Conservation (phyloP, 2,888 invertebrate genomes). For the Helicoverpa assulta region DNA sequence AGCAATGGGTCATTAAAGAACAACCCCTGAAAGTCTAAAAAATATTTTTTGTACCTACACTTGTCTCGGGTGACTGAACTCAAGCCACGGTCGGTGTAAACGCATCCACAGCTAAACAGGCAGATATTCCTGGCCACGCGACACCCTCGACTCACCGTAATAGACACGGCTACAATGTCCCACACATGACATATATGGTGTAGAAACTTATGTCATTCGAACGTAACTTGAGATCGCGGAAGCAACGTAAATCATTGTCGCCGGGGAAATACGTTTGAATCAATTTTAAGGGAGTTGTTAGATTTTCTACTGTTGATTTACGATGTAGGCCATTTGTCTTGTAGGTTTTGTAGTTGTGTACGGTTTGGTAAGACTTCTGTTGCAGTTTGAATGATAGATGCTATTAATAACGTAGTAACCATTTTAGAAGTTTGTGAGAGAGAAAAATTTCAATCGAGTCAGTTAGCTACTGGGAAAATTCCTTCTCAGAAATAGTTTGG, state of each 20-base stretch:
- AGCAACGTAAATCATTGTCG: conserved; percentile 65
- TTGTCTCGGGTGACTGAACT: conserved; percentile 21
- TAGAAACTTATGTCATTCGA: conserved; percentile 76
- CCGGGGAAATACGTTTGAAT: conserved; percentile 57
- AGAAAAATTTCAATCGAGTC: not conserved
- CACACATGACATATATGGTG: conserved; percentile 83
- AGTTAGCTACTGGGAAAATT: not conserved
- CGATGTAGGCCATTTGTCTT: conserved; percentile 41
- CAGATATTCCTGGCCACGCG: conserved; percentile 82
- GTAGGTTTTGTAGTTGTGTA: conserved; percentile 28
- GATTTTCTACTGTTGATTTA: conserved; percentile 55
- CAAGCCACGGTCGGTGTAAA: conserved; percentile 69
- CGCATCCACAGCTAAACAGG: conserved; percentile 74
- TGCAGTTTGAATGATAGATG: conserved; percentile 1
- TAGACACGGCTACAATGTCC: conserved; percentile 75
- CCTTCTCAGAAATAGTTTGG: not conserved
- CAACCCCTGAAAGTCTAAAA: not conserved
- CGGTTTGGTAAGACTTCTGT: conserved; percentile 8
- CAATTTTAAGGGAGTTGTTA: conserved; percentile 54
- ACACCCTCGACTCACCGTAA: conserved; percentile 80
- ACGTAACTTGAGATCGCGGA: conserved; percentile 70
- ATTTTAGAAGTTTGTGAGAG: not conserved
- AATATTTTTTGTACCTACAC: not conserved
- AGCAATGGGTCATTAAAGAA: not conserved
- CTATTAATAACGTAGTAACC: conserved; percentile 22